Conservation (phyloP, 2,113 vertebrate species). For the Mustelus asterias region DNA sequence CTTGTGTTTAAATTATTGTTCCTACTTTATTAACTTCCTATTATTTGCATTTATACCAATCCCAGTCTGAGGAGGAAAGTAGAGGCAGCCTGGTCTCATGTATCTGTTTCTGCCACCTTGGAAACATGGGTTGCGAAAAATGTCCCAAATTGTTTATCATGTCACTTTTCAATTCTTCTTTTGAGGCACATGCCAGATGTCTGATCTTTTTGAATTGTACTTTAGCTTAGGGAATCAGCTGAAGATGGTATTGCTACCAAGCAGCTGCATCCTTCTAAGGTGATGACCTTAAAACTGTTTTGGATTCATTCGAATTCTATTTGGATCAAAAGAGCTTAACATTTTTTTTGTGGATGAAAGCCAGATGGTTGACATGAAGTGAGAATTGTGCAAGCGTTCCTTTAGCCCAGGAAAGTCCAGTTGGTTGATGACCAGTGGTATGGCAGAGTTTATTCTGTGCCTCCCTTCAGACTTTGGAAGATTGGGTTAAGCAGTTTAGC, state of each 20-base stretch:
- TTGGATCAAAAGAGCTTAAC: neutral
- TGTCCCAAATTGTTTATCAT: neutral
- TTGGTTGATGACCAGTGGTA: neutral
- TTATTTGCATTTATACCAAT: neutral
- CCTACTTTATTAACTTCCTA: neutral
- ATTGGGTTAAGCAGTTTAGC: neutral
- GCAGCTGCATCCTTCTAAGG: neutral
- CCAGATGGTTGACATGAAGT: neutral
- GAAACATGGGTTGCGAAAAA: neutral
- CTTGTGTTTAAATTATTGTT: neutral
- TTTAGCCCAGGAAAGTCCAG: neutral
- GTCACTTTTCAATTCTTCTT: neutral
- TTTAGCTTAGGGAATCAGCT: neutral
- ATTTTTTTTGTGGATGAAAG: conserved; percentile 8
- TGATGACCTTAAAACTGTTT: neutral
- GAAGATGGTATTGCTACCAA: neutral
- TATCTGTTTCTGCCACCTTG: neutral
- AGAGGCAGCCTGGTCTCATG: neutral
- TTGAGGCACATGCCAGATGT: neutral
- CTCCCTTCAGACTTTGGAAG: neutral
- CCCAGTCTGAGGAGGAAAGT: neutral
- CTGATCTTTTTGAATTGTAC: neutral
- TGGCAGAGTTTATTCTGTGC: too few relatives aligned
- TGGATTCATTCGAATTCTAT: neutral
- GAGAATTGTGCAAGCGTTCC: neutral